Conservation (phyloP, 2,888 invertebrate genomes). For the Acanthopleura granulata region DNA sequence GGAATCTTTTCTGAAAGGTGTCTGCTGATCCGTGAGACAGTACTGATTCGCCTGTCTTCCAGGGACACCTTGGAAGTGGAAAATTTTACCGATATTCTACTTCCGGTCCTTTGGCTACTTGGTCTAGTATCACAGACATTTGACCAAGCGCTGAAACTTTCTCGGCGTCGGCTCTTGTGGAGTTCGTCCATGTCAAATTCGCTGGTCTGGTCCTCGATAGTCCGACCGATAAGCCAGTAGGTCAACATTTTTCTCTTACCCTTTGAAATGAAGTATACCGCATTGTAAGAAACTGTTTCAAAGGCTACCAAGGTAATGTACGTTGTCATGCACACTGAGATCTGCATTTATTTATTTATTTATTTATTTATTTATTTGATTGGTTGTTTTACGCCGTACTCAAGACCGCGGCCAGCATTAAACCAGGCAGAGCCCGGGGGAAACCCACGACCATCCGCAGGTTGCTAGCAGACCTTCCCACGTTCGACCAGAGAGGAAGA, state of each 20-base stretch:
- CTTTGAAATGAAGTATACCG: neutral
- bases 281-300: neutral
- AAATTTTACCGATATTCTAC: neutral
- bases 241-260: conserved; percentile 2
- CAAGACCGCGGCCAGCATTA: too few relatives aligned
- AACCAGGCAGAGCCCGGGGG: too few relatives aligned
- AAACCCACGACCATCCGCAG: too few relatives aligned
- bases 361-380: too few relatives aligned
- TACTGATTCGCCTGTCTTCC: neutral
- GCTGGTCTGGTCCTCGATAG: neutral
- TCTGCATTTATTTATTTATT: too few relatives aligned
- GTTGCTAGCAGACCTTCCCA: too few relatives aligned
- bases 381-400: too few relatives aligned
- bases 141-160: conserved; percentile 13
- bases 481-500: too few relatives aligned
- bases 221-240: conserved; percentile 1
- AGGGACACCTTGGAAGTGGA: neutral
- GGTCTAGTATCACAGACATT: neutral
- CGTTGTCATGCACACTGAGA: too few relatives aligned
- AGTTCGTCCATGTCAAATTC: neutral
- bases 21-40: neutral
- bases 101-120: neutral
- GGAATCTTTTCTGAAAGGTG: neutral
- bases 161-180: neutral
- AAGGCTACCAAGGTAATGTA: too few relatives aligned